Evolutionary conservation across 2,797 vertebrate species (phyloP), one percentile per base, ranked within the genome.

Genomic region (Microctenopoma lineatum): DNA sequence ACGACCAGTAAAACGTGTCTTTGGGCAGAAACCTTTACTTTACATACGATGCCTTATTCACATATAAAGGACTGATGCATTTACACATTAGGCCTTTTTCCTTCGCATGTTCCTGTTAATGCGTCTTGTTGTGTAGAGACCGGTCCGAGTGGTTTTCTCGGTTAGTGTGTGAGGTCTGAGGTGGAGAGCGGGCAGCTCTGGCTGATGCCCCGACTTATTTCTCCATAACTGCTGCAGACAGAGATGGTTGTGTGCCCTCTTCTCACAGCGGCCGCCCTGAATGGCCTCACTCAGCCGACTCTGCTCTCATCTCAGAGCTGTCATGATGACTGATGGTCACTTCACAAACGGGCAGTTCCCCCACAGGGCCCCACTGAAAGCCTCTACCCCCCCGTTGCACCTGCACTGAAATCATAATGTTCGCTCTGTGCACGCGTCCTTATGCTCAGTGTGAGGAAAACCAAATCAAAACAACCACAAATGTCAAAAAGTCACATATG

Each of bases 121-220:
- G 27, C 27, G 4, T 29, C 27, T 29, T 29, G 29, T 32, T 32
- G 32, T 21, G 21, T 21, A 21, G 21, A 21, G 21, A 21, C 21
- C 21, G 21, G 21, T 21, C 21, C 21, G 1, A 21, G 21, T 21
- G 21, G 21, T 85, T 75, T 84, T 75, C 77, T 10, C 27, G 61
- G 77, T 68, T 71, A 18, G 75, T 85, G 83, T 80, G 93, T 92
- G 91, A 86, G 91, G 92, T 93, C 93, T 91, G 80, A 88, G 86
- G 89, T 83, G 87, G 84, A 76, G 82, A 78, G 76, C 72, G 69
- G 83, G 82, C 81, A 75, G 84, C 74, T 29, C 52, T 68, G 61
- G 73, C 50, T 15, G 76, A 75, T 69, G 65, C 67, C 79, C 62
- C 63, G 70, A 67, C 66, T 63, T 89, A 87, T 92, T 93, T 91